These are phyloP conservation scores for Brachionichthys hirsutus DNA, from an alignment of 2,113 vertebrate species.

Conservation along the genomic window DNA sequence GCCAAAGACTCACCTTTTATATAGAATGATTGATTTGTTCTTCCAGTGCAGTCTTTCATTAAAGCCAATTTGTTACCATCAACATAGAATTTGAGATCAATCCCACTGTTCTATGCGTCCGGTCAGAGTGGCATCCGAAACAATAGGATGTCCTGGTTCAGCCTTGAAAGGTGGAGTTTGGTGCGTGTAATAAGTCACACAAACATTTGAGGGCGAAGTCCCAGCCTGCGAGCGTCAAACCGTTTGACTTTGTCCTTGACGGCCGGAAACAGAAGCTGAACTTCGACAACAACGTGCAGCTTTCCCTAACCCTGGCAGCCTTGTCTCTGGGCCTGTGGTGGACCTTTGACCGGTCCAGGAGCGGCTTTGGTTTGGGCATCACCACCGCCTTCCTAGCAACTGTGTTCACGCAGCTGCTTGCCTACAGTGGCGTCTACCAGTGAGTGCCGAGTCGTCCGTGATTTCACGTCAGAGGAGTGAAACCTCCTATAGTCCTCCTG, in stretches of 20 bases:
- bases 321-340: constrained; percentile 96
- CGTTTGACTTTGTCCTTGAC: constrained; percentile 54
- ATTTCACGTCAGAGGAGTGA: too few relatives aligned
- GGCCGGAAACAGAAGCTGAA: constrained; percentile 88
- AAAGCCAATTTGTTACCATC: too few relatives aligned
- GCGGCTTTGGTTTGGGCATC: constrained; percentile 92
- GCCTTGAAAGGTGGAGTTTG: neutral
- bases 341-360: constrained; percentile 95
- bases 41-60: neutral
- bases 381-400: constrained; percentile 95
- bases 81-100: too few relatives aligned
- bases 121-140: neutral
- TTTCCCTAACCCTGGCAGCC: constrained; percentile 93
- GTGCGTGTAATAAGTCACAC: neutral
- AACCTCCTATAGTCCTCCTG: too few relatives aligned
- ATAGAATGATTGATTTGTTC: too few relatives aligned
- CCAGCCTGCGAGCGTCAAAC: neutral
- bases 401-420: constrained; percentile 88
- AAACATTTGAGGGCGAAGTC: constrained; percentile 47
- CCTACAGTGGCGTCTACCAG: constrained; percentile 97
- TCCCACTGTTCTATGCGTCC: too few relatives aligned
- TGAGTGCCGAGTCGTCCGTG: constrained; percentile 74
- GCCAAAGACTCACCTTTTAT: neutral
- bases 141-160: neutral
- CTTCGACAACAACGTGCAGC: constrained; percentile 95